phyloP scores from a whole-genome alignment of 2,113 vertebrate genomes.

The Oreocharis arfaki region DNA sequence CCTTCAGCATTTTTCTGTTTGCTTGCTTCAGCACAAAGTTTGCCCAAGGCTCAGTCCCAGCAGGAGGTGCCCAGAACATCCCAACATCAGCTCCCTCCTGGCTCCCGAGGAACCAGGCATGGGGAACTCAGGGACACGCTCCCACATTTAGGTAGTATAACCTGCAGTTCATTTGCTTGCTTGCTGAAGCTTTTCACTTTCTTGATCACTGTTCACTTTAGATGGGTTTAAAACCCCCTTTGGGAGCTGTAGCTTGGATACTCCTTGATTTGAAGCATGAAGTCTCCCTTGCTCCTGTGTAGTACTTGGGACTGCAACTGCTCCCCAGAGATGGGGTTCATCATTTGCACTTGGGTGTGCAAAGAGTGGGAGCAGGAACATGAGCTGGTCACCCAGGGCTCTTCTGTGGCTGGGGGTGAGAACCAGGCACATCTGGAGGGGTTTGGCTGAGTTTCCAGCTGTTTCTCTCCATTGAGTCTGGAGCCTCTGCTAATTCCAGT shows the following conservation, averaged over 20 bases:
- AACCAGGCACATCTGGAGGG: neutral
- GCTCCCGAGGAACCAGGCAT: rapidly evolving
- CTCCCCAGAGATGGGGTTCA: neutral
- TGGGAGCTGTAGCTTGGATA: neutral
- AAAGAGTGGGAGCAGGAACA: neutral
- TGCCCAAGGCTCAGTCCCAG: neutral
- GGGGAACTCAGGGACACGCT: neutral
- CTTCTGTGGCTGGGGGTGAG: neutral
- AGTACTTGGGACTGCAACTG: neutral
- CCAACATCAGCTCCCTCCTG: neutral
- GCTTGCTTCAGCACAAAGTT: neutral
- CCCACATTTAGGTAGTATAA: neutral
- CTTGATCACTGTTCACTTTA: neutral
- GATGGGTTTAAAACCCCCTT: neutral
- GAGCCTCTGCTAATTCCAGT: neutral
- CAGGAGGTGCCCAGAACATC: neutral
- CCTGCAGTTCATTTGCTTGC: neutral
- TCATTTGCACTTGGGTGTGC: neutral
- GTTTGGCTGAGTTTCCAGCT: neutral
- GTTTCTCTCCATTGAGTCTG: neutral
- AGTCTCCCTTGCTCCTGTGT: neutral
- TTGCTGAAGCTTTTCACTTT: neutral
- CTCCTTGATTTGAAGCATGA: neutral
- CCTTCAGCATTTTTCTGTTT: neutral
- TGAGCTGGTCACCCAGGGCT: neutral